Percentiles rank a stretch among this genome's conserved stretches.
These are phyloP conservation scores for Acanthosoma haemorrhoidale DNA, from an alignment of 2,888 invertebrate genomes.

Conservation along the genomic window DNA sequence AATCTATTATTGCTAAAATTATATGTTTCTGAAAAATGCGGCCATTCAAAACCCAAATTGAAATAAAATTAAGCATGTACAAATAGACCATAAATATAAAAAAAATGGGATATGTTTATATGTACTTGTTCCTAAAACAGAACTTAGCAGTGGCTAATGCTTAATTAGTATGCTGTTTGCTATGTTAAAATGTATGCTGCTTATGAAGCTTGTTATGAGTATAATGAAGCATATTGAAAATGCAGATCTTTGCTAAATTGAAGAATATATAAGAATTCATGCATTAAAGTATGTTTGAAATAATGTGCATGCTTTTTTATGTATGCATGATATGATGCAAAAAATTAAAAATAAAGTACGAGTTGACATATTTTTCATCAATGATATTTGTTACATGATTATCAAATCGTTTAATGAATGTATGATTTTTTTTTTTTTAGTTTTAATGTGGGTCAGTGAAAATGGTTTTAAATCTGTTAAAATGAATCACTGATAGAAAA, in stretches of 20 bases:
- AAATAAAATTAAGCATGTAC: not conserved
- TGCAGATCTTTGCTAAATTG: slow-evolving; percentile 2
- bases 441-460: too few species aligned
- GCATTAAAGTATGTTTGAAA: slow-evolving; percentile 6
- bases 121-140: slow-evolving; percentile 8
- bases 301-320: slow-evolving; percentile 13
- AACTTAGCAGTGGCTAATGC: slow-evolving; percentile 5
- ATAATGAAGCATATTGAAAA: slow-evolving; percentile 7
- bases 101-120: slow-evolving; percentile 7
- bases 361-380: not conserved
- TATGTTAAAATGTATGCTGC: slow-evolving; percentile 18
- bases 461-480: too few species aligned
- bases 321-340: not conserved
- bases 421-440: too few species aligned
- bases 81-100: not conserved
- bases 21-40: not conserved
- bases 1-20: slow-evolving; percentile 24
- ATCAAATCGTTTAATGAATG: not conserved
- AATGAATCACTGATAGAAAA: too few species aligned
- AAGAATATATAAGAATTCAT: slow-evolving; percentile 9
- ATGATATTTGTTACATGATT: too few species aligned
- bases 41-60: not conserved
- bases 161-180: not conserved
- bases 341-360: not conserved
- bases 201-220: slow-evolving; percentile 23